Conservation (phyloP, 2,113 vertebrate species). For the Sphyrna mokarran region DNA sequence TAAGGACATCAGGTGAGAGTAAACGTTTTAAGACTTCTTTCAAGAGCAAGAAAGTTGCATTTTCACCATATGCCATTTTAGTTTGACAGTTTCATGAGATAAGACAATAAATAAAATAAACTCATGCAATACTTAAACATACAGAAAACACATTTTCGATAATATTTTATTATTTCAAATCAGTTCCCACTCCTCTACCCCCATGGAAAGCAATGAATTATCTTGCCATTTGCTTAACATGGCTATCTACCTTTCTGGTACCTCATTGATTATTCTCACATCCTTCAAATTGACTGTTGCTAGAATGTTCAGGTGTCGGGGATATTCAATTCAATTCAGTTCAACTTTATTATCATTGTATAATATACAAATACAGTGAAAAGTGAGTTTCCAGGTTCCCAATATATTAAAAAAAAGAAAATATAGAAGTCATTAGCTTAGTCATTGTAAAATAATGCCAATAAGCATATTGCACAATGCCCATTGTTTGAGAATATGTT, state of each 20-base stretch:
- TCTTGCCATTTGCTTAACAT: background rate
- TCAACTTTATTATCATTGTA: too few species aligned
- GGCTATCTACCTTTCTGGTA: background rate
- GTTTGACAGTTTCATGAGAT: background rate
- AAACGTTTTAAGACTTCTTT: conserved; percentile 14
- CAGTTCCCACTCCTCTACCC: background rate
- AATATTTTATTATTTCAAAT: background rate
- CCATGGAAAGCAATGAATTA: background rate
- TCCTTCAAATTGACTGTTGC: background rate
- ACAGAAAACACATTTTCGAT: background rate
- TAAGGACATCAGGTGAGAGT: conserved; percentile 75
- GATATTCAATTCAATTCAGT: too few species aligned
- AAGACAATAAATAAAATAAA: background rate
- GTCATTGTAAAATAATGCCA: too few species aligned
- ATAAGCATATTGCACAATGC: too few species aligned
- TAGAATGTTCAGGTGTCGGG: background rate
- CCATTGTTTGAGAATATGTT: too few species aligned
- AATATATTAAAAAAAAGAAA: too few species aligned
- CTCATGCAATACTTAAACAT: background rate
- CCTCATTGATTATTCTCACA: background rate
- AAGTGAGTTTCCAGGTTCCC: too few species aligned
- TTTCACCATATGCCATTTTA: background rate
- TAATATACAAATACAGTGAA: too few species aligned
- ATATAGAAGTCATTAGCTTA: too few species aligned
- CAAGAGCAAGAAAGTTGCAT: background rate